Base-by-base conservation (phyloP, 1,140 invertebrate genomes). In the Panagrolaimus sp. region DNA sequence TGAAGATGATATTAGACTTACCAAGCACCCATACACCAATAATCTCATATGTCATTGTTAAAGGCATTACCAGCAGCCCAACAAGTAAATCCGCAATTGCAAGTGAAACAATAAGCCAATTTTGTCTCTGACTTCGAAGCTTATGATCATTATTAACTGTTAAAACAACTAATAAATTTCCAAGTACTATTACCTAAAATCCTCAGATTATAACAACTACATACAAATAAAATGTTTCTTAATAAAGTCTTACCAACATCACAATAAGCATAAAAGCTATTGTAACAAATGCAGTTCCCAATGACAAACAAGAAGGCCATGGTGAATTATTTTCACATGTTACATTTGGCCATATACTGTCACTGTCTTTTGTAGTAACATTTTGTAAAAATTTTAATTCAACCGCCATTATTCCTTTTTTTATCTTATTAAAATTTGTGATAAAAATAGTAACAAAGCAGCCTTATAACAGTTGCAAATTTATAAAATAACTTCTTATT, bases 101-200 rank as follows among this genome's bases (percentile, higher is more conserved):
- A 69, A 89, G 79, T 69, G 86, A 87, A 76, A 89, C 87, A 68
- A 89, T 88, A 77, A 89, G 88, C 86, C 88, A 87, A 79, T 89
- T 89, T 46, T 82, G 80, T n/a, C 81, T 66, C 57, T 82, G 80
- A 64, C 67, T 67, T 53, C 80, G 62, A 27, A 82, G 63, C 69
- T 83, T 83, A 27, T 74, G 65, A 66, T 82, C 80, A 45, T 78
- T 74, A 67, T 81, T 67, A 1, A 82, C 80, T 11, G 80, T 82
- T 43, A 83, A 61, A 14, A 82, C 79, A 4, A 82, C 80, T 48
- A 82, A 68, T 23, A 80, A 47, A 61, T 82, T 82, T 8, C 80
- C 80, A 31, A 74, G 67, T 9, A 82, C 78, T 46, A 82, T 82
- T 47, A 81, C 69, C 78, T 81, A 63, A 5, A 70, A 71, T n/a